Evolutionary conservation across 1,140 invertebrate genomes (phyloP).

Genomic region (Sweltsa coloradensis): DNA sequence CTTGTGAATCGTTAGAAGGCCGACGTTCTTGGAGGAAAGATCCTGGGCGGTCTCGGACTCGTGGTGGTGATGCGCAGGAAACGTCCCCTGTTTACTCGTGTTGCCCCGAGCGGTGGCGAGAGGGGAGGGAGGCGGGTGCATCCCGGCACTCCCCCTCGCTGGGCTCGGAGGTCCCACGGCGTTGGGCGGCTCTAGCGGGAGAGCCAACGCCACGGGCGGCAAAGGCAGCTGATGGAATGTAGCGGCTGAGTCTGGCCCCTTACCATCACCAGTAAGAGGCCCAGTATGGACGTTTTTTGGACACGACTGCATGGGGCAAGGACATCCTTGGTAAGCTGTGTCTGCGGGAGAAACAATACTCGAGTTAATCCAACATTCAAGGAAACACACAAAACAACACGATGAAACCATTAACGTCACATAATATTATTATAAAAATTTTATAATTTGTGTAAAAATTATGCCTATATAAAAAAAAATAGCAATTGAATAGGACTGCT

Average conservation of each 20-base stretch:
- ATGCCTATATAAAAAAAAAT: not conserved
- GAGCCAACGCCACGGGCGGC: constrained; percentile 46
- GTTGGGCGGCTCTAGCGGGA: constrained; percentile 43
- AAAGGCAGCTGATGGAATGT: constrained; percentile 26
- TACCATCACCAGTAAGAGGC: constrained; percentile 83
- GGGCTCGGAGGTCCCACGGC: constrained; percentile 51
- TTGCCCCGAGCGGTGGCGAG: no score
- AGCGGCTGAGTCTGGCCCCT: constrained; percentile 40
- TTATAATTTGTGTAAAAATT: not conserved
- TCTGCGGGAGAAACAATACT: constrained; percentile 30
- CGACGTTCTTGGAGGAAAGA: no score
- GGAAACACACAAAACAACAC: not conserved
- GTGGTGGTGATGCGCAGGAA: no score
- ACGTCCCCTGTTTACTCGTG: no score
- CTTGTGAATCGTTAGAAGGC: no score
- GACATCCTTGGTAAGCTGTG: constrained; percentile 52
- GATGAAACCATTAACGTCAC: not conserved
- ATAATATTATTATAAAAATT: not conserved
- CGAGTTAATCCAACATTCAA: not conserved
- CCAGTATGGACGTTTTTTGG: constrained; percentile 95
- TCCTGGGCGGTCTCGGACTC: no score
- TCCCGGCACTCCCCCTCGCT: constrained; percentile 45
- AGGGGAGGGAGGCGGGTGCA: constrained; percentile 37
- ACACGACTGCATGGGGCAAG: constrained; percentile 80
- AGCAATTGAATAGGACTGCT: not conserved